Conservation (phyloP, 2,888 invertebrate genomes). For the Acanthococcus lagerstroemiae region DNA sequence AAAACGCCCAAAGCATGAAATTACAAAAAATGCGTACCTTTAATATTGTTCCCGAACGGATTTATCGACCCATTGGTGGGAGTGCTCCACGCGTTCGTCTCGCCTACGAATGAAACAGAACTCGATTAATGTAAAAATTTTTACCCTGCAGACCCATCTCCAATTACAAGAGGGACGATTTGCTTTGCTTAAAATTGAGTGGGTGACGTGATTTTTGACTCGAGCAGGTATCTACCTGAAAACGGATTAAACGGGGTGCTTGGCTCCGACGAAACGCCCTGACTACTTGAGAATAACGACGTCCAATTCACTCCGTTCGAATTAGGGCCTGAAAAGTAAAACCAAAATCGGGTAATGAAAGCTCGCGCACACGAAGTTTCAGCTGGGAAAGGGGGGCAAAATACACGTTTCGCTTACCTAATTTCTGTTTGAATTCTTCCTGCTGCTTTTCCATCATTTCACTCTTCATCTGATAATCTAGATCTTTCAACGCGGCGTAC, state of each 20-base stretch:
- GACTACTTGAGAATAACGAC: slow-evolving; percentile 15
- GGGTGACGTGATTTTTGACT: background rate
- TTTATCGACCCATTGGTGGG: slow-evolving; percentile 13
- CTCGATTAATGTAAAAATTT: background rate
- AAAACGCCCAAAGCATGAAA: too few species aligned
- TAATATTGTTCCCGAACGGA: slow-evolving; percentile 14
- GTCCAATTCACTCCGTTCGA: slow-evolving; percentile 21
- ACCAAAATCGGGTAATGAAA: background rate
- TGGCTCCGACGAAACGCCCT: slow-evolving; percentile 18
- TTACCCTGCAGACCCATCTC: background rate
- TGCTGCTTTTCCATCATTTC: slow-evolving; percentile 35
- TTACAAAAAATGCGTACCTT: background rate
- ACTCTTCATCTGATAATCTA: slow-evolving; percentile 57
- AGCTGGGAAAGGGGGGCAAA: too few species aligned
- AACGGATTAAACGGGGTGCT: slow-evolving; percentile 27
- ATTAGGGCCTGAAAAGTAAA: background rate
- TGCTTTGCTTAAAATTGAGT: background rate
- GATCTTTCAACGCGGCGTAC: slow-evolving; percentile 89
- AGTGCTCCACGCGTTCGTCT: slow-evolving; percentile 10
- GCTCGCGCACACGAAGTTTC: too few species aligned
- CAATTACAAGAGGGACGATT: background rate
- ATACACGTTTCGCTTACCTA: background rate
- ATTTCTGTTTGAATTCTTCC: slow-evolving; percentile 18
- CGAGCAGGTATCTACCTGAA: background rate
- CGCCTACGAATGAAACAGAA: background rate